Base-by-base conservation (phyloP, 2,113 vertebrate species). In the Lepidothrix coronata region DNA sequence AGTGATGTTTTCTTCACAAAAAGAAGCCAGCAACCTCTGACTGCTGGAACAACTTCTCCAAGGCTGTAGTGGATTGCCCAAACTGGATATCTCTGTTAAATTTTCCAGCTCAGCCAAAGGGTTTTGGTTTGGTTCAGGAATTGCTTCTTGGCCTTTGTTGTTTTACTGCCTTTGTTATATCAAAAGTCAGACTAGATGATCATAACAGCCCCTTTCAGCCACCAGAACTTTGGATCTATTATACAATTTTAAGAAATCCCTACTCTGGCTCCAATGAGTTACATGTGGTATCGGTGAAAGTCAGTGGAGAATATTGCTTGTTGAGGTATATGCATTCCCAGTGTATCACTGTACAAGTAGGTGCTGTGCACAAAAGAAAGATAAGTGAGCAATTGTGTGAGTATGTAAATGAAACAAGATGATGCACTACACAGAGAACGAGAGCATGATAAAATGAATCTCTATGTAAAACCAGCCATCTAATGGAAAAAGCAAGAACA, bases 401-500 rank as follows among this genome's bases (percentile, higher is more conserved):
- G 63, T 21, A n/a, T 30, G 71, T 73, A 73, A 94, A 70, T 67
- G 61, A 89, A 96, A 93, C 85, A 77, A 88, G 88, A 93, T 81
- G 90, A 90, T 88, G 55, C 70, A 79, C 83, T 74, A 43, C 51
- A 86, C 74, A 88, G 58, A 11, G 14, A 94, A 52, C 8, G 44
- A 83, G 48, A 71, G 63, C 67, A 83, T 2, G 4, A 92, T 81
- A 92, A 93, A 93, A 91, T 41, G 73, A 33, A 77, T 91, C 62
- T 92, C 61, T 83, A 14, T 83, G 62, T 84, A 92, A 94, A 95
- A 94, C 66, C 81, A 91, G 91, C 49, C 92, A 68, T 91, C 85
- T 97, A 93, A 96, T 92, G 76, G 85, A 94, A 95, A 94, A 95
- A 96, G 89, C 93, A 93, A 74, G 96, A 97, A 97, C 97, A 98